A percentile compares a stretch with the other conserved stretches of the same genome.
phyloP scores from a whole-genome alignment of 2,797 vertebrate species.

The Gymnothorax javanicus region DNA sequence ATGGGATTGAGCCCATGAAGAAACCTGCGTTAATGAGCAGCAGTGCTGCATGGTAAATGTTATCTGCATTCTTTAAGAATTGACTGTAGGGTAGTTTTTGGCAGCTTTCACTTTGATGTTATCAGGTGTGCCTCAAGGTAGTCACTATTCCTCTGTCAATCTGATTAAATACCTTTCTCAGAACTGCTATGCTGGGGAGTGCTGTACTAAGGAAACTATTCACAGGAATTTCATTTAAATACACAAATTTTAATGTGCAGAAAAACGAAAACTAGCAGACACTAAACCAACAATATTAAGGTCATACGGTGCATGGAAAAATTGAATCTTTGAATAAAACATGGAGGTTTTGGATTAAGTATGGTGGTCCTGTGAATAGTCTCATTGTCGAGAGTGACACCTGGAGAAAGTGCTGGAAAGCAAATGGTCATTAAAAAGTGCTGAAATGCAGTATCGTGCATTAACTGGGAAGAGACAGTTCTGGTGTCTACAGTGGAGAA shows the following conservation, averaged over 20 bases:
- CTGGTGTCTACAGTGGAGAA: neutral
- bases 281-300: neutral
- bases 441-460: neutral
- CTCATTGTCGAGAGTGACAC: neutral
- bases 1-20: neutral
- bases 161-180: neutral
- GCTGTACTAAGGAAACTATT: neutral
- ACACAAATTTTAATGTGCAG: neutral
- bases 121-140: neutral
- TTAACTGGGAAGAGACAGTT: neutral
- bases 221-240: neutral
- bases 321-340: neutral
- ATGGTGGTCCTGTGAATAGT: neutral
- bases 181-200: neutral
- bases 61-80: neutral
- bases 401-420: neutral
- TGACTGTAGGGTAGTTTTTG: neutral
- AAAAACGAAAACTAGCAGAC: neutral
- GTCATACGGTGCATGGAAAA: neutral
- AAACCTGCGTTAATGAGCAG: neutral
- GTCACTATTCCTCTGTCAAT: neutral
- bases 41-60: neutral
- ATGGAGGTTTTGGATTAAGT: neutral
- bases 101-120: neutral
- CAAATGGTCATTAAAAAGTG: neutral